phyloP scores from a whole-genome alignment of 2,797 vertebrate species.

The Halcyon smyrnensis region DNA sequence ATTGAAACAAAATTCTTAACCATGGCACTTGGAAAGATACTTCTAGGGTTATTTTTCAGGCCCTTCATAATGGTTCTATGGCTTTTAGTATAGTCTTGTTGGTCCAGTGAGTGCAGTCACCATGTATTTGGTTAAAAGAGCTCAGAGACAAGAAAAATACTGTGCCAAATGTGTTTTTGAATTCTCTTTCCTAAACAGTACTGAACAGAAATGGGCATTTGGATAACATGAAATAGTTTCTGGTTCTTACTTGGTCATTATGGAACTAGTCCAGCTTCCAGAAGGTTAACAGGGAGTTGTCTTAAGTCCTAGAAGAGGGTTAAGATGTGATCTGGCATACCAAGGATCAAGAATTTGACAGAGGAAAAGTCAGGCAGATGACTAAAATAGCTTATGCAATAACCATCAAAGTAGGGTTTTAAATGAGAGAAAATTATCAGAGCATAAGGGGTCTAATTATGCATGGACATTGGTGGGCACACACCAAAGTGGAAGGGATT shows the following conservation, averaged over 20 bases:
- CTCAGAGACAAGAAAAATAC: background rate
- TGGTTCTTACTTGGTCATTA: background rate
- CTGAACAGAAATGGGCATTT: background rate
- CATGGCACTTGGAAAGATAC: background rate
- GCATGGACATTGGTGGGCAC: too few species aligned
- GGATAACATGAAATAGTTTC: background rate
- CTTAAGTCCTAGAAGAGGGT: background rate
- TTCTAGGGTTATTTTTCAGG: background rate
- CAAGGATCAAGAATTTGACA: background rate
- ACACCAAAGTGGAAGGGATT: background rate
- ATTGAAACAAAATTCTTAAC: background rate
- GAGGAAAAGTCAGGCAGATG: background rate
- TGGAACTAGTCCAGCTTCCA: background rate
- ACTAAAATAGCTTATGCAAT: background rate
- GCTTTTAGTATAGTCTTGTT: background rate
- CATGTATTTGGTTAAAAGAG: background rate
- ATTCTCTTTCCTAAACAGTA: background rate
- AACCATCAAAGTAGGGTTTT: background rate
- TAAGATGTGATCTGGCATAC: background rate
- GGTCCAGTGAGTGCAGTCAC: background rate
- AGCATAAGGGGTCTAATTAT: background rate
- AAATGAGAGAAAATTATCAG: background rate
- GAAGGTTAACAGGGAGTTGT: background rate
- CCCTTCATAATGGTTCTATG: background rate
- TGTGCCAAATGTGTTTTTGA: rapidly evolving